Percentiles rank a stretch among this genome's conserved stretches.
Conservation (phyloP, 35 echinoderm and acorn worm species). For the Patiria miniata region DNA sequence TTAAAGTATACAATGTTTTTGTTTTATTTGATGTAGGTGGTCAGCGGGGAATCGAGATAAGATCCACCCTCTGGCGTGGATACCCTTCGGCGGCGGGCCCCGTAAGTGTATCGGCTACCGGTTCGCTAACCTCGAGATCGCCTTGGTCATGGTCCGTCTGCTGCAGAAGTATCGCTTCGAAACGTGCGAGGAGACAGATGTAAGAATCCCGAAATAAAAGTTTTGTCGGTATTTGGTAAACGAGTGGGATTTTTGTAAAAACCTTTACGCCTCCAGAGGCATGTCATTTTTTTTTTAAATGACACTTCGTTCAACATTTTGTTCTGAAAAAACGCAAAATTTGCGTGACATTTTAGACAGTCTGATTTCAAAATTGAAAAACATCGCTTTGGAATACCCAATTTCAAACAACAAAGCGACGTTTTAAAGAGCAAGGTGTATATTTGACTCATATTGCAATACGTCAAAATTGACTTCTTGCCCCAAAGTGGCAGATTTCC, state of each 20-base stretch:
- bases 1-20: not conserved
- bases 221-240: not conserved
- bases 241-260: too few relatives aligned
- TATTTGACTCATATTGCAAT: too few relatives aligned
- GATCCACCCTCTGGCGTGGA: conserved; percentile 52
- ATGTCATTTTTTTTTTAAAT: too few relatives aligned
- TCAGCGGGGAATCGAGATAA: conserved; percentile 38
- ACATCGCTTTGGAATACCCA: too few relatives aligned
- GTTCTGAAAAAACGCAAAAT: not conserved
- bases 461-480: too few relatives aligned
- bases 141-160: conserved; percentile 38
- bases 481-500: too few relatives aligned
- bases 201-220: not conserved
- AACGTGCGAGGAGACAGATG: conserved; percentile 67
- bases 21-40: conserved; percentile 34
- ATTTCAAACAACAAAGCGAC: too few relatives aligned
- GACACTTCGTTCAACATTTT: not conserved
- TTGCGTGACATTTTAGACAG: not conserved
- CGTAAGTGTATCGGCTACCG: conserved; percentile 60
- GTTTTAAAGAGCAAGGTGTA: too few relatives aligned
- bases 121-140: conserved; percentile 63
- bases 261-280: too few relatives aligned
- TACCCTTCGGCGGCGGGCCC: conserved; percentile 71
- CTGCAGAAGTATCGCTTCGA: conserved; percentile 72
- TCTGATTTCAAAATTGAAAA: too few relatives aligned